Percentiles rank a stretch among this genome's conserved stretches.
Evolutionary conservation across 2,113 vertebrate species (phyloP).

Genomic region (Vidua chalybeata): DNA sequence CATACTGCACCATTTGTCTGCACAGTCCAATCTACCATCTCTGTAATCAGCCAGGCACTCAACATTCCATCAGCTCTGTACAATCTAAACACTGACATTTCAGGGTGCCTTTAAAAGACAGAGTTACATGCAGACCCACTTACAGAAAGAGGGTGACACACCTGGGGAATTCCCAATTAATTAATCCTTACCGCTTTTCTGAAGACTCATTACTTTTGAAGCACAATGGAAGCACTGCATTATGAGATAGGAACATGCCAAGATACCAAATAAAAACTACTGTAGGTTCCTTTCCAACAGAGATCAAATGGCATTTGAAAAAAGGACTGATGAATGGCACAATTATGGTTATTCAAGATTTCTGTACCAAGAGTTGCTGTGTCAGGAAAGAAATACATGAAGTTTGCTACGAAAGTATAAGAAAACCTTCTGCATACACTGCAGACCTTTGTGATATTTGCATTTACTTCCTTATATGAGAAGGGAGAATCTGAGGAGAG

Average conservation of each 20-base stretch:
- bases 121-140: neutral
- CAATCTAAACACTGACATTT: neutral
- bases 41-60: neutral
- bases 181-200: neutral
- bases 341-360: neutral
- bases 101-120: neutral
- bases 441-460: neutral
- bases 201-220: neutral
- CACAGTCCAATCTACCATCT: neutral
- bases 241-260: neutral
- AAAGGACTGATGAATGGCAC: neutral
- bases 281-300: neutral
- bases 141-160: neutral
- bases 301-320: neutral
- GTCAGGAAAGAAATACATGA: neutral
- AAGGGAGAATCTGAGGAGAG: neutral
- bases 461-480: neutral
- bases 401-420: neutral
- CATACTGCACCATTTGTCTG: neutral
- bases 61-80: neutral
- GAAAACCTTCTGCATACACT: neutral
- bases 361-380: neutral
- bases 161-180: neutral
- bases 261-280: neutral
- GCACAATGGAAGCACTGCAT: neutral